Conservation (phyloP, 2,113 vertebrate species). For the Narcine bancroftii region DNA sequence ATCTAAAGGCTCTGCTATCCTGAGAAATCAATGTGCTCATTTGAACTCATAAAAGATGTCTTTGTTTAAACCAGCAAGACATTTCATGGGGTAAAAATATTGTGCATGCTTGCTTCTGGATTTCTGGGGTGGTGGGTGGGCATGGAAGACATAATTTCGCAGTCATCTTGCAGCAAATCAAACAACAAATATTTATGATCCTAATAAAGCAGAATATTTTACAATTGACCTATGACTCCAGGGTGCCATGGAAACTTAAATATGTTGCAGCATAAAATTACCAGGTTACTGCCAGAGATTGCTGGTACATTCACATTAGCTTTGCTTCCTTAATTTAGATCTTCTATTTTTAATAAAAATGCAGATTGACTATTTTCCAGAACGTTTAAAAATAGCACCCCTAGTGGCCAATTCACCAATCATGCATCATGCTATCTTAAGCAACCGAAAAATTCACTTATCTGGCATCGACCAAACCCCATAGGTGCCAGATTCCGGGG, state of each 20-base stretch:
- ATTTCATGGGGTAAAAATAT: background rate
- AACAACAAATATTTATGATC: background rate
- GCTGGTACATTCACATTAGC: background rate
- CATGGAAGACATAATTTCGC: no score
- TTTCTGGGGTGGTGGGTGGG: background rate
- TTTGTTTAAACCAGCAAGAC: background rate
- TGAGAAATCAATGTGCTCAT: background rate
- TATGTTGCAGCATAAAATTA: no score
- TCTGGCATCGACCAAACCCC: no score
- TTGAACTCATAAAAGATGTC: background rate
- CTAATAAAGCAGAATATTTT: background rate
- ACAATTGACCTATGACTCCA: background rate
- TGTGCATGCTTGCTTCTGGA: background rate
- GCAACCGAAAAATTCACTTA: no score
- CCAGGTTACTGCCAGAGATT: background rate
- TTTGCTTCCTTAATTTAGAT: background rate
- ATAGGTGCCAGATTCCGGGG: no score
- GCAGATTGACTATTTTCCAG: background rate
- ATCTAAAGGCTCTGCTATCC: background rate
- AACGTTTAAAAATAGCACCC: no score
- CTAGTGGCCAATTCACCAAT: no score
- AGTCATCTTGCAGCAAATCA: background rate
- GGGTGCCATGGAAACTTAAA: conserved; percentile 11
- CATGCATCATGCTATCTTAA: no score
- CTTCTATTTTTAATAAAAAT: background rate